A percentile compares a stretch with the other conserved stretches of the same genome.
phyloP scores from a whole-genome alignment of 2,797 vertebrate species.

The Gymnoscopelus microlampas region DNA sequence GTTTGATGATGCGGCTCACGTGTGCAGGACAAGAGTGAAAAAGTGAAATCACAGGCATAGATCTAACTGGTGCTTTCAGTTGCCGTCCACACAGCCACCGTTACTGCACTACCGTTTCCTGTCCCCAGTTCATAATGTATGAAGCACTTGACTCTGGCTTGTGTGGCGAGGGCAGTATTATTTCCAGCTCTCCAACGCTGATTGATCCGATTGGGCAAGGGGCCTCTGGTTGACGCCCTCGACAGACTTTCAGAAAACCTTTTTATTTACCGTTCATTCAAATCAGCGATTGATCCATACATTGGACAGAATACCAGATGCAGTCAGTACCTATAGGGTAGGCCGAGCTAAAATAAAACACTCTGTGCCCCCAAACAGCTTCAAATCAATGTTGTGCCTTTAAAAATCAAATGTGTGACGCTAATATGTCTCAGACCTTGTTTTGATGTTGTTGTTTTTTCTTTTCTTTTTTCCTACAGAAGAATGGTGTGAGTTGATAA shows the following conservation, averaged over 20 bases:
- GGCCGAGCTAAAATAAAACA: slow-evolving; percentile 12
- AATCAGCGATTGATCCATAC: slow-evolving; percentile 2
- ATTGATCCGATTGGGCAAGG: no score
- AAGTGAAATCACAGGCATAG: neutral
- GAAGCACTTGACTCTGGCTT: neutral
- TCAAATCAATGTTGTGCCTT: slow-evolving; percentile 17
- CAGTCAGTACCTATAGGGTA: slow-evolving; percentile 8
- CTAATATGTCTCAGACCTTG: slow-evolving; percentile 10
- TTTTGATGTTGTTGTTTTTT: slow-evolving; percentile 15
- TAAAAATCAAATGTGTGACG: slow-evolving; percentile 15
- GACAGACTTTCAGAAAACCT: neutral
- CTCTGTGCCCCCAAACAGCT: slow-evolving; percentile 11
- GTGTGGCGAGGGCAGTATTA: neutral
- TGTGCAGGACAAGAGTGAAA: neutral
- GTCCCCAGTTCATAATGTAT: neutral
- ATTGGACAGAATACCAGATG: slow-evolving; percentile 1
- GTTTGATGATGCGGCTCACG: neutral
- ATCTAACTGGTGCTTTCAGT: slow-evolving; percentile 2
- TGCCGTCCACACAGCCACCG: neutral
- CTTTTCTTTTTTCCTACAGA: slow-evolving; percentile 32
- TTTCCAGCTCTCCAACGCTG: neutral
- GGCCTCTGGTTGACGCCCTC: neutral
- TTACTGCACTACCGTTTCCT: no score
- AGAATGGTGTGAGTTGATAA: slow-evolving; percentile 26
- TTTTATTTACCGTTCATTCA: neutral